These are phyloP conservation scores for Halictus ligatus DNA, from an alignment of 2,888 invertebrate genomes.

Conservation along the genomic window DNA sequence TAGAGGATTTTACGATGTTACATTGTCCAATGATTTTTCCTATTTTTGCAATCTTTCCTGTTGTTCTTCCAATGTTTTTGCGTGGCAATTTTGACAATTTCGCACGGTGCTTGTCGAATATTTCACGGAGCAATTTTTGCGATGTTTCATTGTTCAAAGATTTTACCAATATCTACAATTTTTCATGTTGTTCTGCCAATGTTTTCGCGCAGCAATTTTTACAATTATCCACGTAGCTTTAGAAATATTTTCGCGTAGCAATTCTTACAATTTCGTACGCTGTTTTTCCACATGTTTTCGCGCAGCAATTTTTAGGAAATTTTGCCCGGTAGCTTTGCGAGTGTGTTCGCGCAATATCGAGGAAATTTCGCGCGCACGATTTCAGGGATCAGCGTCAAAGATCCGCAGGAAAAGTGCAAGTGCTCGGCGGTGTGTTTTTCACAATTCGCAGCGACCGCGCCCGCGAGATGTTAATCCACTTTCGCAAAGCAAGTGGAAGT, in stretches of 20 bases:
- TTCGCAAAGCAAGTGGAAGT: conserved; percentile 47
- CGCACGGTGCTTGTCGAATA: too few species aligned
- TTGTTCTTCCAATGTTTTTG: too few species aligned
- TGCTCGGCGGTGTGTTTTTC: conserved; percentile 2
- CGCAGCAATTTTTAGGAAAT: background rate
- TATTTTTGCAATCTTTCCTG: too few species aligned
- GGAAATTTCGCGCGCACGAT: background rate
- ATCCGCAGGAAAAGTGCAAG: background rate
- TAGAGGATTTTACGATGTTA: too few species aligned
- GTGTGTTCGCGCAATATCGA: background rate
- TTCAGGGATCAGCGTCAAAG: background rate
- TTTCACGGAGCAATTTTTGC: too few species aligned
- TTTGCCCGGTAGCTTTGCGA: background rate
- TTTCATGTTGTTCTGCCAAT: background rate
- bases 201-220: background rate
- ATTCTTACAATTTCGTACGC: background rate
- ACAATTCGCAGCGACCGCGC: conserved; percentile 6
- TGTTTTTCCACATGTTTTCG: background rate
- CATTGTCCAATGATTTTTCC: too few species aligned
- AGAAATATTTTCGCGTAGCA: background rate
- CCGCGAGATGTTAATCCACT: conserved; percentile 39
- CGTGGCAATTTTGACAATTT: too few species aligned
- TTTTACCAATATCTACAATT: too few species aligned
- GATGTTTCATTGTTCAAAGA: too few species aligned
- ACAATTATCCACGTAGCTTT: background rate